Evolutionary conservation across 92 coral and sea anemone genomes (phyloP).

Genomic region (Siderastrea siderea): DNA sequence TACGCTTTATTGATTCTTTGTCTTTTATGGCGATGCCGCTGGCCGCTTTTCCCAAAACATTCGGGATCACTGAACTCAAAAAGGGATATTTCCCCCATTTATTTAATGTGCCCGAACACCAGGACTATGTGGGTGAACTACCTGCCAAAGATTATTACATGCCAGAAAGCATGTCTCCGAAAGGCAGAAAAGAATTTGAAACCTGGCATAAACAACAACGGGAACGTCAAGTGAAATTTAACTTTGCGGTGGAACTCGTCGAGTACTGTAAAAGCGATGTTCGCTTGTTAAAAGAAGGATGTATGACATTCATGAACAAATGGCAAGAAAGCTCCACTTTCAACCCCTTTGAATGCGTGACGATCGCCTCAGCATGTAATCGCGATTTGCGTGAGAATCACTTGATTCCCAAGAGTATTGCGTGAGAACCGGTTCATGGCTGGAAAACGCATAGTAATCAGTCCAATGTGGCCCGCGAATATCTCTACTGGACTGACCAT

Average conservation of each 20-base stretch:
- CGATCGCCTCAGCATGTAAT: constrained; percentile 28
- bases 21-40: background rate
- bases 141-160: constrained; percentile 20
- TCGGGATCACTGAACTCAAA: constrained; percentile 8
- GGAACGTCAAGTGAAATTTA: background rate
- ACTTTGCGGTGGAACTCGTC: constrained; percentile 16
- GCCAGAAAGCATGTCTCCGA: constrained; percentile 14
- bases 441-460: background rate
- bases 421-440: constrained; percentile 3
- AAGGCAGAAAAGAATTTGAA: background rate
- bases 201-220: constrained; percentile 6
- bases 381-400: background rate
- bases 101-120: constrained; percentile 42
- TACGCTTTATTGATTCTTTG: background rate
- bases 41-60: constrained; percentile 6
- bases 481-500: background rate
- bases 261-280: constrained; percentile 48
- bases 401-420: background rate
- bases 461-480: background rate
- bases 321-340: background rate
- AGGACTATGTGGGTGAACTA: constrained; percentile 24
- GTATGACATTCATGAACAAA: background rate
- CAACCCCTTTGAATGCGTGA: constrained; percentile 33
- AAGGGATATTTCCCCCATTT: constrained; percentile 30
- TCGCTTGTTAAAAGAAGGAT: constrained; percentile 24